Conservation (phyloP, 2,113 vertebrate species). For the Aphelocoma coerulescens region DNA sequence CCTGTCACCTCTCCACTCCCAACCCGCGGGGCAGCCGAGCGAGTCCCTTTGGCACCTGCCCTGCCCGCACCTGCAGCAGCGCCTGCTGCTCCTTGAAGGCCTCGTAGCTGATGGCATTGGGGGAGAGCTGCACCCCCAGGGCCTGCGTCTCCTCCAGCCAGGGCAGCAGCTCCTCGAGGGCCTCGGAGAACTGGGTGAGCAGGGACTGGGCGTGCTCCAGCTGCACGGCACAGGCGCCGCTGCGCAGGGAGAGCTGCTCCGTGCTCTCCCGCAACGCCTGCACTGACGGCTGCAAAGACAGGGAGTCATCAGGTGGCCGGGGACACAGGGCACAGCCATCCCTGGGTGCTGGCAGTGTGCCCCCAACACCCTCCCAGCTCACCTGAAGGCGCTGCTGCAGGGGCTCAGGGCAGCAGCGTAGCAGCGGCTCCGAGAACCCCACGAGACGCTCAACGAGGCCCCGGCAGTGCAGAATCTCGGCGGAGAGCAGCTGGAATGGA, state of each 20-base stretch:
- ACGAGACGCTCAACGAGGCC: constrained; percentile 82
- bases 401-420: constrained; percentile 53
- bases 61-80: constrained; percentile 79
- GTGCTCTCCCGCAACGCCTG: constrained; percentile 71
- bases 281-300: constrained; percentile 50
- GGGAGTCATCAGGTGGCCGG: accelerated
- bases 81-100: constrained; percentile 85
- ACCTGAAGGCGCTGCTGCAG: constrained; percentile 70
- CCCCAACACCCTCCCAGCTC: background rate
- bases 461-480: constrained; percentile 83
- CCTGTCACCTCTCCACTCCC: background rate
- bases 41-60: background rate
- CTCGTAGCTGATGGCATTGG: constrained; percentile 72
- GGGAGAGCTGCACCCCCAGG: constrained; percentile 65
- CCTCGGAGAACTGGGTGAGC: constrained; percentile 80
- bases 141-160: constrained; percentile 82
- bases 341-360: accelerated
- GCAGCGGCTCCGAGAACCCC: constrained; percentile 69
- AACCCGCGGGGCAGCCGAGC: accelerated
- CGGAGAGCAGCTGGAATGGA: constrained; percentile 71
- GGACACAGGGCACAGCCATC: accelerated
- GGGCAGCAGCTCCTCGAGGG: constrained; percentile 77
- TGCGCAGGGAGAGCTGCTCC: constrained; percentile 70
- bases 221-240: constrained; percentile 72
- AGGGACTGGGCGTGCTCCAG: constrained; percentile 84